Evolutionary conservation across 2,797 vertebrate species (phyloP).

Genomic region (Nasua narica): DNA sequence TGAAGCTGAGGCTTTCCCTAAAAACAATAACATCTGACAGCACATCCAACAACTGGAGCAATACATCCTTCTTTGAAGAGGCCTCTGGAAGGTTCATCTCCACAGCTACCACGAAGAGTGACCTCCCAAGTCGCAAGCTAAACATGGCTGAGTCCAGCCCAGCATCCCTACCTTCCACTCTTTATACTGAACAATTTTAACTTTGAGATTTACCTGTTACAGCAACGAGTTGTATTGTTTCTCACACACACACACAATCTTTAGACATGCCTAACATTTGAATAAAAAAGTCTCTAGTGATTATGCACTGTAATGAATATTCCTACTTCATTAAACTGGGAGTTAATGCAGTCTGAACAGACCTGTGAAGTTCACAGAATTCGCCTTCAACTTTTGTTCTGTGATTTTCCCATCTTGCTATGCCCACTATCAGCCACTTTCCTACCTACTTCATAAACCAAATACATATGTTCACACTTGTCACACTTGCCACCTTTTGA

Average conservation of each 20-base stretch:
- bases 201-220: not conserved
- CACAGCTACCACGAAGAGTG: not conserved
- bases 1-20: not conserved
- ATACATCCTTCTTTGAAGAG: not conserved
- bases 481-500: not conserved
- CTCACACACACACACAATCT: not conserved
- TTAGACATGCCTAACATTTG: not conserved
- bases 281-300: not conserved
- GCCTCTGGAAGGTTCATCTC: fast-evolving
- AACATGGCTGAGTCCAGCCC: not conserved
- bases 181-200: not conserved
- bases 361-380: not conserved
- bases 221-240: not conserved
- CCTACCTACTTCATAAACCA: not conserved
- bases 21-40: not conserved
- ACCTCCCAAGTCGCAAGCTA: not conserved
- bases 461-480: not conserved
- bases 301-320: not conserved
- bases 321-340: not conserved
- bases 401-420: not conserved
- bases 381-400: not conserved
- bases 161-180: not conserved
- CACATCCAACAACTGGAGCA: not conserved
- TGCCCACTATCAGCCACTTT: not conserved
- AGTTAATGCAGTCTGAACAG: not conserved